Evolutionary conservation across 2,797 vertebrate genomes (phyloP).

Genomic region (Notamacropus eugenii): DNA sequence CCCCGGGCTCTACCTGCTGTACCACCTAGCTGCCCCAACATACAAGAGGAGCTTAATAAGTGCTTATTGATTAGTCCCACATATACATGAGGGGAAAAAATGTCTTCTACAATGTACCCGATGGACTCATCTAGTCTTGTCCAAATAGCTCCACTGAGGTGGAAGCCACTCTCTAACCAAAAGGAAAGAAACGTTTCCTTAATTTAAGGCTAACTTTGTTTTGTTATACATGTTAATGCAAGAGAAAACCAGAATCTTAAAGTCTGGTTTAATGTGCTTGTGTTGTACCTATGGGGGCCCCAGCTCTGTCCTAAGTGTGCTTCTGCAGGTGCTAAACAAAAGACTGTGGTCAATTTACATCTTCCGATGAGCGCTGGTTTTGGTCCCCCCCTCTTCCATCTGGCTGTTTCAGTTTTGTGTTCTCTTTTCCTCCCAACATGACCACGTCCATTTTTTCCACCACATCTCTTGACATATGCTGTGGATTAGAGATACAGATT

Average conservation of each 20-base stretch:
- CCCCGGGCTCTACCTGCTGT: neutral
- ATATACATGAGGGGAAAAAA: neutral
- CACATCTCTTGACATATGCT: neutral
- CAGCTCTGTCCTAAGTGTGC: neutral
- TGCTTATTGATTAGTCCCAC: neutral
- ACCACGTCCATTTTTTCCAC: slow-evolving; percentile 3
- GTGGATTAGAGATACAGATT: slow-evolving; percentile 4
- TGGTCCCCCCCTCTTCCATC: slow-evolving; percentile 58
- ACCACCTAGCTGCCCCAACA: neutral
- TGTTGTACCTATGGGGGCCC: neutral
- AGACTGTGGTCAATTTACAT: slow-evolving; percentile 66
- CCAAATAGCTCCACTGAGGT: neutral
- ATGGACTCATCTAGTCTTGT: neutral
- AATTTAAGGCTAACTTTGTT: neutral
- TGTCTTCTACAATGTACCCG: neutral
- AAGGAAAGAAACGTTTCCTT: neutral
- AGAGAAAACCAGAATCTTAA: neutral
- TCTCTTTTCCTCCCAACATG: slow-evolving; percentile 40
- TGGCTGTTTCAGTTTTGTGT: slow-evolving; percentile 70
- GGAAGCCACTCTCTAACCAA: neutral
- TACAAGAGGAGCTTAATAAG: neutral
- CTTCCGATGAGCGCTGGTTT: slow-evolving; percentile 50
- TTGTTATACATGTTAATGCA: neutral
- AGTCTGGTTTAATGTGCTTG: neutral
- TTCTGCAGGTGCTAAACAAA: slow-evolving; percentile 56